phyloP scores from a whole-genome alignment of 2,888 invertebrate species.

The Danaus chrysippus region DNA sequence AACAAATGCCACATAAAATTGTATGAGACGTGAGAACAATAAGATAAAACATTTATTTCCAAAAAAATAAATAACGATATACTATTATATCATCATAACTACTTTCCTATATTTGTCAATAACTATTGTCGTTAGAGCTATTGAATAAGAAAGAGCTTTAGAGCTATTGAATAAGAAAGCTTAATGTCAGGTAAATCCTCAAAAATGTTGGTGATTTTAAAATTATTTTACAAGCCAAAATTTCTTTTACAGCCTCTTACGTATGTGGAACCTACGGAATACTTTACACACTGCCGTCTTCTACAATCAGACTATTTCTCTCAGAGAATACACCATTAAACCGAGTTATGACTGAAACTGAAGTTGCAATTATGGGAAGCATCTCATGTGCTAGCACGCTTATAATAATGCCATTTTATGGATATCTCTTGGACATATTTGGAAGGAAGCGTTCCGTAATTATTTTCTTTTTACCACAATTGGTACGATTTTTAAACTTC shows the following conservation, averaged over 20 bases:
- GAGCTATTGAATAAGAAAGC: too few species aligned
- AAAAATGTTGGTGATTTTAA: conserved; percentile 1
- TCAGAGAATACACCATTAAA: conserved; percentile 43
- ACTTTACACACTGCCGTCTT: conserved; percentile 57
- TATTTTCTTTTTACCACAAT: conserved; percentile 16
- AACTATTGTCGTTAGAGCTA: too few species aligned
- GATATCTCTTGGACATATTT: conserved; percentile 42
- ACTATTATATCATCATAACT: too few species aligned
- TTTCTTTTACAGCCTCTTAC: conserved; percentile 47
- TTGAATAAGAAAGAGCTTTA: too few species aligned
- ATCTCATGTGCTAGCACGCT: conserved; percentile 43
- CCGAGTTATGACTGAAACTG: conserved; percentile 42
- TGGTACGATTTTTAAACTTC: background rate
- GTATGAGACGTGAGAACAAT: too few species aligned
- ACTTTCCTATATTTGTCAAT: too few species aligned
- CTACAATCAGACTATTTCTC: conserved; percentile 50
- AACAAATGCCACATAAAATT: too few species aligned
- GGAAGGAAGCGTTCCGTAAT: conserved; percentile 44
- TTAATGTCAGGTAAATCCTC: too few species aligned
- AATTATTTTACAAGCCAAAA: conserved; percentile 12
- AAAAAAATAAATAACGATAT: too few species aligned
- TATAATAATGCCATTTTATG: conserved; percentile 42
- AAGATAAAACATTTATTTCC: too few species aligned
- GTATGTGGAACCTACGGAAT: conserved; percentile 49
- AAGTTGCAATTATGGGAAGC: conserved; percentile 46